Evolutionary conservation across 1,140 invertebrate genomes (phyloP), one percentile per base, ranked within the genome.

Genomic region (Rhopalosiphum padi): DNA sequence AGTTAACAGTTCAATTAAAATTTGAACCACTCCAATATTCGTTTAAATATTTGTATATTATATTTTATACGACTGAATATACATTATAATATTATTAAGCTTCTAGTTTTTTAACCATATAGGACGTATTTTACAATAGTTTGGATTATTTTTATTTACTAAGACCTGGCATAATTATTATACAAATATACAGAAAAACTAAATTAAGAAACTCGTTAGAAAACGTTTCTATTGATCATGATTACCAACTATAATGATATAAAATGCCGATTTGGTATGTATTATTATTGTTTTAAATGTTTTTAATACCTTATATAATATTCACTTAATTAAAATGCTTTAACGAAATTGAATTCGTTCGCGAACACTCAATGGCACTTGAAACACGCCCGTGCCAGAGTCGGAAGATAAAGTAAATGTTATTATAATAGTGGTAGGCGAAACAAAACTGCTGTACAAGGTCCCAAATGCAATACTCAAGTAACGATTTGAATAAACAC

Each of bases 401-500:
- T 35, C 51, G 48, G 43, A 55, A 89, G 46, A 88, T 51, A 53
- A 37, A 89, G n/a, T 51, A 88, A 88, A 88, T 88, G 46, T 51
- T 88, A 51, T 88, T 88, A 51, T 88, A 88, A 88, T 89, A 89
- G n/a, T 21, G n/a, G 51, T 55, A 35, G 51, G 35, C 35, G 51
- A 53, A 88, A 88, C 87, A 35, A 35, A 55, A 55, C 51, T 37
- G 48, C 51, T 37, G 87, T 89, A 88, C 87, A 55, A 89, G 87
- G n/a, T 89, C 37, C 48, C 51, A 89, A 89, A 89, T 89, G 87
- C 48, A 25, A 55, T 89, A 89, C 37, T 51, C 87, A 21, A 89
- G 48, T 89, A 89, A 89, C 87, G 35, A 89, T 89, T 89, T 89
- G 87, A 89, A 89, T 89, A 55, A 89, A 89, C 48, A 88, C 87